These are phyloP conservation scores for Alfaro cultratus DNA, from an alignment of 2,797 vertebrate genomes.

Conservation along the genomic window DNA sequence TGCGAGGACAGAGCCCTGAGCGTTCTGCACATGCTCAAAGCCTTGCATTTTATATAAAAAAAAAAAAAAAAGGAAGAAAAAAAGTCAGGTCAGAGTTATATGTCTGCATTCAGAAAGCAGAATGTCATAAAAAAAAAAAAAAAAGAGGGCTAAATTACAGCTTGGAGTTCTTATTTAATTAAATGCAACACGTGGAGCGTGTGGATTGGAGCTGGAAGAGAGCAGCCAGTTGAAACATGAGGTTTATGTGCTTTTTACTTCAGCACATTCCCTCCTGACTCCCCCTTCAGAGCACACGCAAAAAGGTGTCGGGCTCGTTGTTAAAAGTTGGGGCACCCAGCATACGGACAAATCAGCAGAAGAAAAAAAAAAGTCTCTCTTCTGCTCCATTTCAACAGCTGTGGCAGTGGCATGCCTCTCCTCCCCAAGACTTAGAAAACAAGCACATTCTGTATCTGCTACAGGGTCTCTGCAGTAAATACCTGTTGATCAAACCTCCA, in stretches of 20 bases:
- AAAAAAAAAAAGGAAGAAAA: too few species aligned
- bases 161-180: constrained; percentile 19
- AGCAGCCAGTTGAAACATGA: constrained; percentile 21
- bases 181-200: neutral
- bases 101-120: constrained; percentile 37
- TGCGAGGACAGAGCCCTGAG: constrained; percentile 12
- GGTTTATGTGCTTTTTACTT: constrained; percentile 65
- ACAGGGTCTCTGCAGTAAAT: constrained; percentile 73
- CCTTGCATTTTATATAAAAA: constrained; percentile 16
- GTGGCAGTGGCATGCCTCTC: constrained; percentile 14
- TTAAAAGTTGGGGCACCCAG: constrained; percentile 44
- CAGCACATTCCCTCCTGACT: constrained; percentile 65
- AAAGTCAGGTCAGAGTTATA: constrained; percentile 21
- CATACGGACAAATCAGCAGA: constrained; percentile 48
- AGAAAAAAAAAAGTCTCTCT: constrained; percentile 27
- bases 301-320: constrained; percentile 15
- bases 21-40: constrained; percentile 30
- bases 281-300: constrained; percentile 28
- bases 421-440: constrained; percentile 25
- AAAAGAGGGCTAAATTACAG: constrained; percentile 22
- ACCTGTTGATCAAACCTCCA: constrained; percentile 87
- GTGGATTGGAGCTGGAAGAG: neutral
- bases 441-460: constrained; percentile 69
- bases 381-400: constrained; percentile 31
- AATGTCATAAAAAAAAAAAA: constrained; percentile 32